Conservation (phyloP, 2,888 invertebrate genomes). For the Idaea biselata region DNA sequence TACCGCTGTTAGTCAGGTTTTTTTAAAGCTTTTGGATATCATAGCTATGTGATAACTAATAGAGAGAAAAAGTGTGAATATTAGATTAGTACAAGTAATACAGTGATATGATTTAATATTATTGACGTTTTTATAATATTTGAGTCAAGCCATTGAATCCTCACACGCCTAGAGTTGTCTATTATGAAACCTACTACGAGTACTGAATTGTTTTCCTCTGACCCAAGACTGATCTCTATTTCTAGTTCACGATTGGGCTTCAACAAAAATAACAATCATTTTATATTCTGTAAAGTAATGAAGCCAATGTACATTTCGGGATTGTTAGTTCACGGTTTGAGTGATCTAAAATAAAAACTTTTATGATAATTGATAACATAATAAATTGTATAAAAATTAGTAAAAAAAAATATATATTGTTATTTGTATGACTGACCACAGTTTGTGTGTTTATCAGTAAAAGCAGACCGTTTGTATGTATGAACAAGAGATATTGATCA, state of each 20-base stretch:
- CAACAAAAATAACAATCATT: slow-evolving; percentile 33
- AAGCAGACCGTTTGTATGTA: slow-evolving; percentile 44
- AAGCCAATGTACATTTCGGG: slow-evolving; percentile 41
- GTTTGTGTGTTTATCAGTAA: slow-evolving; percentile 38
- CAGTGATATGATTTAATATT: slow-evolving; percentile 11
- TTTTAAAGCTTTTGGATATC: too few relatives aligned
- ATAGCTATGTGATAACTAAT: too few relatives aligned
- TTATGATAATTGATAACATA: slow-evolving; percentile 24
- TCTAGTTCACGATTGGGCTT: slow-evolving; percentile 58
- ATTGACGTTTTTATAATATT: neutral
- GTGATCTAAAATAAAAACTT: slow-evolving; percentile 26
- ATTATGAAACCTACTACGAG: slow-evolving; percentile 15
- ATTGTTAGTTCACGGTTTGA: slow-evolving; percentile 49
- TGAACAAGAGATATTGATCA: slow-evolving; percentile 76
- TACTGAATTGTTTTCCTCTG: slow-evolving; percentile 63
- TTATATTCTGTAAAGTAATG: slow-evolving; percentile 30
- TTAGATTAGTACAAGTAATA: neutral
- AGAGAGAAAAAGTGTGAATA: too few relatives aligned
- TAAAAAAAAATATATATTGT: slow-evolving; percentile 23
- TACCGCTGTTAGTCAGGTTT: too few relatives aligned
- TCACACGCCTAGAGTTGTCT: neutral
- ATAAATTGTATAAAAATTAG: slow-evolving; percentile 25
- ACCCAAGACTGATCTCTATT: slow-evolving; percentile 72
- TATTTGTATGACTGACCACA: slow-evolving; percentile 44
- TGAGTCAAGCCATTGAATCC: slow-evolving; percentile 1